Evolutionary conservation across 2,888 invertebrate species (phyloP).

Genomic region (Halocaridina rubra): DNA sequence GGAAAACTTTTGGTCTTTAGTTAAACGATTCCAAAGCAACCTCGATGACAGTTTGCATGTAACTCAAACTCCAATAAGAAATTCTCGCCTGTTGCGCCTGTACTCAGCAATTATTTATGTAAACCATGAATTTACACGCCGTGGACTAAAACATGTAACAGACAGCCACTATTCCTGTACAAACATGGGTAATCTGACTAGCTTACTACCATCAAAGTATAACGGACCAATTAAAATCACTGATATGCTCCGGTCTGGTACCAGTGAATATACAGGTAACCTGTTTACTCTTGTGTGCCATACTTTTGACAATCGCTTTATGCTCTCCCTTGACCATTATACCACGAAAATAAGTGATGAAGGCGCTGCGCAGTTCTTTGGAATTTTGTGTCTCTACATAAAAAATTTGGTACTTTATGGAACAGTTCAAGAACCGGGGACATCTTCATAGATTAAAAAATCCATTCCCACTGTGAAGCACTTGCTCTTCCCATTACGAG

Average conservation of each 20-base stretch:
- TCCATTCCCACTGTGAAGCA: too few relatives aligned
- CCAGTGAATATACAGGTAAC: conserved; percentile 4
- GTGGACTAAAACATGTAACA: conserved; percentile 18
- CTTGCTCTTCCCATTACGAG: too few relatives aligned
- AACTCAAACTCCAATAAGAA: not conserved
- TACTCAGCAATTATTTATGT: conserved; percentile 2
- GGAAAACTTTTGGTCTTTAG: conserved; percentile 33
- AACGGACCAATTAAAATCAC: conserved; percentile 3
- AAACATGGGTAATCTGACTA: conserved; percentile 51
- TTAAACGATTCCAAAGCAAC: not conserved
- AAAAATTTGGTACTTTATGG: too few relatives aligned
- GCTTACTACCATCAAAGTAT: not conserved
- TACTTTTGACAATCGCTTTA: conserved; percentile 36
- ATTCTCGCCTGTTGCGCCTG: not conserved
- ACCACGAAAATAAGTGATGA: conserved; percentile 35
- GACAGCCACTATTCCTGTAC: conserved; percentile 48
- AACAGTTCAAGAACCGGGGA: too few relatives aligned
- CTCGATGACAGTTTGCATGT: not conserved
- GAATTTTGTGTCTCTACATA: too few relatives aligned
- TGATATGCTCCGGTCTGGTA: conserved; percentile 30
- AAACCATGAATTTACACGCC: conserved; percentile 11
- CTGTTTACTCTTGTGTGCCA: conserved; percentile 43
- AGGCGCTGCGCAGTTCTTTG: conserved; percentile 13
- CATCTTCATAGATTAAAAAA: too few relatives aligned
- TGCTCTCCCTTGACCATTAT: conserved; percentile 42